These are phyloP conservation scores for Patagioenas fasciata DNA, from an alignment of 2,113 vertebrate genomes.

Conservation along the genomic window DNA sequence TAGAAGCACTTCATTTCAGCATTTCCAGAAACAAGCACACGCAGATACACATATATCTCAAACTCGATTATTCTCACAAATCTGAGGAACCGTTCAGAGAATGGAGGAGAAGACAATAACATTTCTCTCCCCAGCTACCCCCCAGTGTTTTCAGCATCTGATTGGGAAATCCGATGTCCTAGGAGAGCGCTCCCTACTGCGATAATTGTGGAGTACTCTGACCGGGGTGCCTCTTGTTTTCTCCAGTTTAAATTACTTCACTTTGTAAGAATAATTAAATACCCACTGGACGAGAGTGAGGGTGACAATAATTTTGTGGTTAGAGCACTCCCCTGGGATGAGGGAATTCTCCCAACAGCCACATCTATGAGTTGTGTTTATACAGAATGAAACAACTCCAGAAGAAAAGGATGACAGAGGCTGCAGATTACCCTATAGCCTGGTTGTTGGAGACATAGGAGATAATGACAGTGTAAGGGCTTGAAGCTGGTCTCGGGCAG, in stretches of 20 bases:
- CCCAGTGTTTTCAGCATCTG: not conserved
- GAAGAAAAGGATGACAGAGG: not conserved
- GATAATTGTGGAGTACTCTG: conserved; percentile 47
- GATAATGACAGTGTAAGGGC: not conserved
- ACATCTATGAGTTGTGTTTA: not conserved
- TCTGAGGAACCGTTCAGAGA: not conserved
- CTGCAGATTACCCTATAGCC: not conserved
- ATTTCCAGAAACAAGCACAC: not conserved
- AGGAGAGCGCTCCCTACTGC: not conserved
- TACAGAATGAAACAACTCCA: not conserved
- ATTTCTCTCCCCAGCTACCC: not conserved
- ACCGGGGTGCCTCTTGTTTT: conserved; percentile 28
- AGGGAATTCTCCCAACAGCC: conserved; percentile 35
- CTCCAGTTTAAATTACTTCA: conserved; percentile 40
- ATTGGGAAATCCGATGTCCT: conserved; percentile 25
- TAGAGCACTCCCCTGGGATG: not conserved
- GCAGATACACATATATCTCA: not conserved
- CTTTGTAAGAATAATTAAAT: conserved; percentile 61
- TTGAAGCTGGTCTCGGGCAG: not conserved
- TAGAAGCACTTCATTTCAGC: not conserved
- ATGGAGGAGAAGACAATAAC: not conserved
- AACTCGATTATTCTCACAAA: not conserved
- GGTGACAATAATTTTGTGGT: conserved; percentile 36
- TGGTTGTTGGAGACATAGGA: not conserved
- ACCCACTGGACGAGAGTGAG: conserved; percentile 26